phyloP scores from a whole-genome alignment of 2,113 vertebrate genomes.

The Anhinga anhinga region DNA sequence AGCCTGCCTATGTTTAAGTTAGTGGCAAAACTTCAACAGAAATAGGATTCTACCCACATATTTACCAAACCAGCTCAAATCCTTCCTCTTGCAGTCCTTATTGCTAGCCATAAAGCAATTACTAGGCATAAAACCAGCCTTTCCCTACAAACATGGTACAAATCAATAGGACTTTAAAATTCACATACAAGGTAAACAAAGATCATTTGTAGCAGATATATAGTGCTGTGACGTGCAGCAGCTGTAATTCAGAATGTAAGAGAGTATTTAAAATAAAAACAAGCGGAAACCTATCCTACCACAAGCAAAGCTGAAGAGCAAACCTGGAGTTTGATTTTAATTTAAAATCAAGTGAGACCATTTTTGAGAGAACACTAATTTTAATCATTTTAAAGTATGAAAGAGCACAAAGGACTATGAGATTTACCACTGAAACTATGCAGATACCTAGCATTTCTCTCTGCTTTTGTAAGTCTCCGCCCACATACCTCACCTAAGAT shows the following conservation, averaged over 20 bases:
- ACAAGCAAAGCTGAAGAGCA: not conserved
- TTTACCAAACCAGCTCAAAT: not conserved
- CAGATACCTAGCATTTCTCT: not conserved
- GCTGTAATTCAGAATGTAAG: not conserved
- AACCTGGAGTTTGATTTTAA: not conserved
- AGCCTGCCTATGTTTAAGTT: not conserved
- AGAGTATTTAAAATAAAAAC: not conserved
- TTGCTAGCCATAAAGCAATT: not conserved
- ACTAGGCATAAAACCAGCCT: not conserved
- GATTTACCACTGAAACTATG: not conserved
- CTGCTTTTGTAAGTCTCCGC: not conserved
- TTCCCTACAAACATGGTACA: not conserved
- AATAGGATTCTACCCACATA: not conserved
- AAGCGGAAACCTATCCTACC: not conserved
- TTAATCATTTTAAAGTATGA: not conserved
- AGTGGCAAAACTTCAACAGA: not conserved
- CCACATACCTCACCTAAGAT: not conserved
- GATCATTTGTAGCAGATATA: not conserved
- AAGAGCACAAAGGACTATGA: not conserved
- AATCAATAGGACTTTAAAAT: not conserved
- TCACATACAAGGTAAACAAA: not conserved
- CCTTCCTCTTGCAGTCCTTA: not conserved
- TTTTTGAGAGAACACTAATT: not conserved
- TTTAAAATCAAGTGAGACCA: not conserved
- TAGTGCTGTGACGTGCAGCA: not conserved